Evolutionary conservation across 2,888 invertebrate genomes (phyloP).

Genomic region (Lumbricus terrestris): DNA sequence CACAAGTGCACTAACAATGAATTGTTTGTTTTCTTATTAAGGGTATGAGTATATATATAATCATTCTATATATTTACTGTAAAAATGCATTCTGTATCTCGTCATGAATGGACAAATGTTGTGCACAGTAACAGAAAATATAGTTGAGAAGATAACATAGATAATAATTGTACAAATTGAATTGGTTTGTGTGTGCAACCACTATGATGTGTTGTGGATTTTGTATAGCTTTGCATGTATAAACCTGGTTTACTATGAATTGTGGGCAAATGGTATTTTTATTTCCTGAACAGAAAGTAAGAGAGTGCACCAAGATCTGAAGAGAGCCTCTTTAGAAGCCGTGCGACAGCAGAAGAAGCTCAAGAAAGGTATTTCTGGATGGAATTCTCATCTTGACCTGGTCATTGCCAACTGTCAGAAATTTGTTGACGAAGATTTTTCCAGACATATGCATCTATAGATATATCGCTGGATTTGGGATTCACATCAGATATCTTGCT

Average conservation of each 20-base stretch:
- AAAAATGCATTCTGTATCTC: neutral
- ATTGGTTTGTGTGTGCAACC: neutral
- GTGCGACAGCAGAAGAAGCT: constrained; percentile 87
- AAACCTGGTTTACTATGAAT: neutral
- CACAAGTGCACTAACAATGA: too few species aligned
- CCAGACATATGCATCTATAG: too few species aligned
- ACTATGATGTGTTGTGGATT: neutral
- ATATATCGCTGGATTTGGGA: too few species aligned
- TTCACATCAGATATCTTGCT: too few species aligned
- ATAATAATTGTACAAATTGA: neutral
- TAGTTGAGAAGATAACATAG: neutral
- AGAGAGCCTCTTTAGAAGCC: constrained; percentile 86
- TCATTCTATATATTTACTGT: too few species aligned
- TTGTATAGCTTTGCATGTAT: neutral
- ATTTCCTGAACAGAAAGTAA: constrained; percentile 73
- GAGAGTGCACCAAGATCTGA: constrained; percentile 82
- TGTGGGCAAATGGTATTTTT: neutral
- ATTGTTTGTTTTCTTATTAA: too few species aligned
- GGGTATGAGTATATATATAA: too few species aligned
- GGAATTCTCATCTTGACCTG: neutral
- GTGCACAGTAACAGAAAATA: neutral
- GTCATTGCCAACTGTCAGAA: neutral
- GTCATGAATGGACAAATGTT: neutral
- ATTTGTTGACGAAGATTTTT: too few species aligned
- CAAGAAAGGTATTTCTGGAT: constrained; percentile 65